Percentiles rank a stretch among this genome's conserved stretches.
Evolutionary conservation across 2,113 vertebrate species (phyloP).

Genomic region (Cyanocitta stelleri): DNA sequence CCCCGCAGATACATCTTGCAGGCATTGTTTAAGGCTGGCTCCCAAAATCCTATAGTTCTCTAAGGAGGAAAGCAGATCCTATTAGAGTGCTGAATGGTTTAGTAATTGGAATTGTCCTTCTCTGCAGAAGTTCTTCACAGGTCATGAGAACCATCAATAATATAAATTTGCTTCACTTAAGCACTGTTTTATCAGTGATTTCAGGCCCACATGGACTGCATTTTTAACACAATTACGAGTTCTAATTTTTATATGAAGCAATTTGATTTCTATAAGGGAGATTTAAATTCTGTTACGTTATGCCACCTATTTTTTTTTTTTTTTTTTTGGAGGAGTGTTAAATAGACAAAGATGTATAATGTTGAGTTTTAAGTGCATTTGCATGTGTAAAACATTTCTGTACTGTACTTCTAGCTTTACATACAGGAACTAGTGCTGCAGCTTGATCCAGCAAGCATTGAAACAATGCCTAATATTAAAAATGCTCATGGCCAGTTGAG

Average conservation of each 20-base stretch:
- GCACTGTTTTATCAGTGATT: not conserved
- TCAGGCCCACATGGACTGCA: not conserved
- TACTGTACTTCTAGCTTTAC: not conserved
- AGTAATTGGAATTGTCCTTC: slow-evolving; percentile 1
- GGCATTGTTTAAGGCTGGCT: not conserved
- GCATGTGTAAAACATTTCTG: not conserved
- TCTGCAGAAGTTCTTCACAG: not conserved
- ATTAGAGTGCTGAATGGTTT: not conserved
- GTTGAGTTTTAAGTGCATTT: not conserved
- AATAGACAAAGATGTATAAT: not conserved
- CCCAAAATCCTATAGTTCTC: not conserved
- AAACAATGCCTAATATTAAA: not conserved
- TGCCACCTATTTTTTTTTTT: not conserved
- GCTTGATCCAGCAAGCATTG: not conserved
- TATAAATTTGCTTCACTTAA: not conserved
- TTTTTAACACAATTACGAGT: not conserved
- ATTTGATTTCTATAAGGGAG: not conserved
- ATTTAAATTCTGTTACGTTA: not conserved
- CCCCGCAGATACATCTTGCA: not conserved
- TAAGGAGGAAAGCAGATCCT: not conserved
- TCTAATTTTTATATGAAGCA: not conserved
- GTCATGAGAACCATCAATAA: not conserved
- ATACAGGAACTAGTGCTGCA: not conserved
- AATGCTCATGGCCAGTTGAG: not conserved
- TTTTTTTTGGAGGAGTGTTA: not conserved